Evolutionary conservation across 2,797 vertebrate species (phyloP), one percentile per base, ranked within the genome.

Genomic region (Hyperoplus lanceolatus): DNA sequence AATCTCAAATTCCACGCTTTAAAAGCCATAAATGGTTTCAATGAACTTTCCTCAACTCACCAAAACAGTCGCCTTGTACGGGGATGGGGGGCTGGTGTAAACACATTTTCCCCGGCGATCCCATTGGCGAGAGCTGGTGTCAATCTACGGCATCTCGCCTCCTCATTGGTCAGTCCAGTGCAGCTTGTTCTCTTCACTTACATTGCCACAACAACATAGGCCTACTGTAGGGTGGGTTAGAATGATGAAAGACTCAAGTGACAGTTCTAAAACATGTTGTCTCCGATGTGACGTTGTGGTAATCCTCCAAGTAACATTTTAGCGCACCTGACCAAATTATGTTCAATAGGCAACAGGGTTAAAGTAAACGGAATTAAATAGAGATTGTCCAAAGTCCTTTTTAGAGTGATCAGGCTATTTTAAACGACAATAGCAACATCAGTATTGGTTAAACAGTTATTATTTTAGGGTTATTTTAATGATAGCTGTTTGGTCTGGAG

Each of bases 21-120:
- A 67, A 89, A 91, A 57, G 2, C 12, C 3, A 10, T 9, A 64
- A 89, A 89, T 66, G 13, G 89, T 84, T 93, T 91, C 86, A 90
- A 92, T 92, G 77, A 93, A 93, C 90, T 93, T 93, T 81, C 62
- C 76, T 70, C 8, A 88, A 94, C 93, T 94, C 89, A 94, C 93
- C 93, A 88, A 92, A 92, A 92, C 92, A 92, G 88, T 91, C 91
- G 81, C 84, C 87, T 91, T 86, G 82, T 87, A 88, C 85, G 82
- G 86, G 65, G 50, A 83, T 59, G 54, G 13, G 29, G 79, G 90
- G 89, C 65, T 45, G 87, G 77, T 84, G 45, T 84, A 87, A 91
- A 92, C 88, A 74, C 46, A 48, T 38, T 60, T 12, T 73, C 41
- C 12, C 36, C 13, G 15, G 67, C 43, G 6, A 3, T 63, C 18